Conservation (phyloP, 2,888 invertebrate genomes). For the Deilephila elpenor region DNA sequence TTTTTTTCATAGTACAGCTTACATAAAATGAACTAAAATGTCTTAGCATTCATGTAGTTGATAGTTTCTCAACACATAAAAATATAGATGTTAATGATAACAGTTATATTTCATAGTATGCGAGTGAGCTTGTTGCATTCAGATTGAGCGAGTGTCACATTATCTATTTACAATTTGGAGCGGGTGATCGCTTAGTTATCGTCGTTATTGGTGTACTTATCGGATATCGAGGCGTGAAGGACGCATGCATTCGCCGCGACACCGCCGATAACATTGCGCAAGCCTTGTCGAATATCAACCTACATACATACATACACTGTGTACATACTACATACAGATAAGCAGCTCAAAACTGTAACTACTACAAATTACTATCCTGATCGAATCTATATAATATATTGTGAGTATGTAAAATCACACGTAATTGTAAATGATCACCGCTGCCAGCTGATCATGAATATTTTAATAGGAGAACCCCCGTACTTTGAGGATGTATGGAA, state of each 20-base stretch:
- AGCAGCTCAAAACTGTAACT: not conserved
- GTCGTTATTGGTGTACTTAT: slow-evolving; percentile 15
- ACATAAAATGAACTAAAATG: too few relatives aligned
- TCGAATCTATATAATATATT: too few relatives aligned
- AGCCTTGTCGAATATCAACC: slow-evolving; percentile 14
- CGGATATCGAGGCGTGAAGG: slow-evolving; percentile 23
- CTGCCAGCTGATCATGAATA: too few relatives aligned
- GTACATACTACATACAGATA: not conserved
- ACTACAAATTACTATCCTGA: not conserved
- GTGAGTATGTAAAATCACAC: too few relatives aligned
- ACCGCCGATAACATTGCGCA: slow-evolving; percentile 10
- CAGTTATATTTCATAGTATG: not conserved
- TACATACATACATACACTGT: not conserved
- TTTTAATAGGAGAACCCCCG: too few relatives aligned
- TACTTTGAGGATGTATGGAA: too few relatives aligned
- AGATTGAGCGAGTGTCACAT: slow-evolving; percentile 1
- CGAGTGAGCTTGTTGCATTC: not conserved
- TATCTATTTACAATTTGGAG: slow-evolving; percentile 19
- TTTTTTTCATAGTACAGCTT: too few relatives aligned
- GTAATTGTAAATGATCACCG: too few relatives aligned
- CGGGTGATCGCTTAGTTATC: slow-evolving; percentile 12
- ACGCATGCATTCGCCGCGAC: slow-evolving; percentile 1
- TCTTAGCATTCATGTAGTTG: too few relatives aligned
- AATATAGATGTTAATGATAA: not conserved
- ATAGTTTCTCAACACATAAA: too few relatives aligned